phyloP scores from a whole-genome alignment of 2,113 vertebrate species.

The Pseudonaja textilis region DNA sequence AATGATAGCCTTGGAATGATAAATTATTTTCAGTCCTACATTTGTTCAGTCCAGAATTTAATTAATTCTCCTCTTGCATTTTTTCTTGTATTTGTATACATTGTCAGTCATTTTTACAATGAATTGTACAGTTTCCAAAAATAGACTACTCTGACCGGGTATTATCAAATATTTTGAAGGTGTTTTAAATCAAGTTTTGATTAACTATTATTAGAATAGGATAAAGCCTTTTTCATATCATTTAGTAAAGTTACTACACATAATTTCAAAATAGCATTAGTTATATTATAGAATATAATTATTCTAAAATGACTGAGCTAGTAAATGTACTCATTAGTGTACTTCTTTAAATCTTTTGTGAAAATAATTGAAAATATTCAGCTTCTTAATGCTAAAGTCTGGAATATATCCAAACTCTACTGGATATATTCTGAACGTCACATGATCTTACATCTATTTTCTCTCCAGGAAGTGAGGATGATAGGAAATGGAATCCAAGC shows the following conservation, averaged over 20 bases:
- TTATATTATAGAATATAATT: background rate
- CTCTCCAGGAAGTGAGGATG: background rate
- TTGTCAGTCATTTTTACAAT: conserved; percentile 38
- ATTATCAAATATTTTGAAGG: background rate
- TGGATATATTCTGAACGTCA: background rate
- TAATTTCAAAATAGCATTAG: background rate
- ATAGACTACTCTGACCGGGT: conserved; percentile 12
- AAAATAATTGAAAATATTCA: background rate
- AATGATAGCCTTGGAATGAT: conserved; percentile 42
- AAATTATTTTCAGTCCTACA: conserved; percentile 4
- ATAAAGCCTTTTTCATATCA: background rate
- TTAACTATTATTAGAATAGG: background rate
- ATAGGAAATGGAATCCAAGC: background rate
- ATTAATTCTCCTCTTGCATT: conserved; percentile 41
- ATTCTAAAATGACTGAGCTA: background rate
- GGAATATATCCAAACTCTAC: background rate
- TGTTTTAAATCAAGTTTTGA: background rate
- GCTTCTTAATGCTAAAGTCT: background rate
- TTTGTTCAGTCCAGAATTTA: conserved; percentile 39
- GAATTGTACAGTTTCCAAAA: conserved; percentile 41
- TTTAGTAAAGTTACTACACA: background rate
- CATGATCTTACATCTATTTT: background rate
- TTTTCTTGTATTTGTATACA: conserved; percentile 31
- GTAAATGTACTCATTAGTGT: background rate
- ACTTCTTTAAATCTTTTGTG: background rate